Evolutionary conservation across 2,113 vertebrate genomes (phyloP), one percentile per base, ranked within the genome.

Genomic region (Cardinalis cardinalis): DNA sequence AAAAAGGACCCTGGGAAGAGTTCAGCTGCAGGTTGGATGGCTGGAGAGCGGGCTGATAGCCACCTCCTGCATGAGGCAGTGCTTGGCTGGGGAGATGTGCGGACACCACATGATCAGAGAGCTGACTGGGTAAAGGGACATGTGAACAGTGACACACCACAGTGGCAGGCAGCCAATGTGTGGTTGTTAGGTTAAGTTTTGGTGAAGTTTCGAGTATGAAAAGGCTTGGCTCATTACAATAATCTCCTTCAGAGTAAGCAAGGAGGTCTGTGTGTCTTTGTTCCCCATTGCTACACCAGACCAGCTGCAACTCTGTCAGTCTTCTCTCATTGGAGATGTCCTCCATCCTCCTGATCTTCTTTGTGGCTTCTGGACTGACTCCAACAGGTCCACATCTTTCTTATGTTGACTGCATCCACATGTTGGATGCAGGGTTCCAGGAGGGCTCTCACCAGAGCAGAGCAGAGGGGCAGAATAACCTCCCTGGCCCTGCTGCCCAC

Each of bases 1-100:
- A 44, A 9, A 64, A 36, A 36, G 25, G 32, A 44, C 32, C 36
- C 60, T 55, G 60, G 18, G 40, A 25, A 65, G 32, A 15, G 25
- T 25, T 36, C 49, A 44, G 48, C 38, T 34, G 38, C 1, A 3
- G 32, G 26, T 9, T 2, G 9, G 49, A 36, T 20, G 15, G 49
- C 32, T 0, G 0, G n/a, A 65, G 40, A 31, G 20, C 4, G 9
- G 16, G 7, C 14, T 65, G 25, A 43, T 6, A 18, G 31, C 24
- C 0, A 0, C 25, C 19, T 29, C 0, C 0, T 34, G 31, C 0
- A 2, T 52, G 32, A 36, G 32, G 49, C 25, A 53, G 60, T 7
- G 26, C 26, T 25, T 36, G 40, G 7, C 32, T 44, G 40, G 20
- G 60, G 32, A 36, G 16, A 31, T 3, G 2, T 0, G 0, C 12